These are phyloP conservation scores for Falco columbarius DNA, from an alignment of 2,797 vertebrate species.

Conservation along the genomic window DNA sequence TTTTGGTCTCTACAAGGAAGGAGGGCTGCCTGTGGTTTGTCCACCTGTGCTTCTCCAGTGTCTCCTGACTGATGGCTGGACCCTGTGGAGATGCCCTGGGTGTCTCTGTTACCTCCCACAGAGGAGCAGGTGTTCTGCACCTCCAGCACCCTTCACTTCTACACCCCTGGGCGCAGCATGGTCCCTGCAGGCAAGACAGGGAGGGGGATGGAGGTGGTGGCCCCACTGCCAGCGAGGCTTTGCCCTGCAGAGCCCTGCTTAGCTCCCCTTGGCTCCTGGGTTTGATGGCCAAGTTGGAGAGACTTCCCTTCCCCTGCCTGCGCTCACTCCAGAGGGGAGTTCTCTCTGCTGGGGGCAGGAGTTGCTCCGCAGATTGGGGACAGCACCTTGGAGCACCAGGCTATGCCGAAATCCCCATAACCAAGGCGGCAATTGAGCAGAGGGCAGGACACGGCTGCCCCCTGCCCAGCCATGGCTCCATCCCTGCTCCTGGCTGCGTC, in stretches of 20 bases:
- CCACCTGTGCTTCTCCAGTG: background rate
- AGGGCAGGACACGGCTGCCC: background rate
- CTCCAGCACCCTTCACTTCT: background rate
- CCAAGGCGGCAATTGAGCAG: background rate
- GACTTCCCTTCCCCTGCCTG: background rate
- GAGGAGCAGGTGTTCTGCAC: background rate
- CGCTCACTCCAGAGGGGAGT: accelerated
- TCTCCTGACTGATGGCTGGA: accelerated
- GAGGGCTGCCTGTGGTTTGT: background rate
- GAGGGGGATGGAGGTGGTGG: background rate
- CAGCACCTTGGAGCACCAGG: background rate
- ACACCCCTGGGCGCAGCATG: background rate
- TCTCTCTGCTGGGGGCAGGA: background rate
- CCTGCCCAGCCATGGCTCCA: accelerated
- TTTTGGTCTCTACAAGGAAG: background rate
- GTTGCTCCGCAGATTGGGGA: accelerated
- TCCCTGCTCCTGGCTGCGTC: accelerated
- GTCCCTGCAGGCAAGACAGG: accelerated
- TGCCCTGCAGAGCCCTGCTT: background rate
- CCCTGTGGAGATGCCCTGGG: background rate
- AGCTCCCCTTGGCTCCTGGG: background rate
- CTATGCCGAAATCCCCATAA: accelerated
- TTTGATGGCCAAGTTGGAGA: background rate
- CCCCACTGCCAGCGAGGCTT: background rate
- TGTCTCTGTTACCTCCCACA: background rate